A percentile compares a stretch with the other conserved stretches of the same genome.
phyloP scores from a whole-genome alignment of 2,113 vertebrate species.

The Rhynchomys soricoides region DNA sequence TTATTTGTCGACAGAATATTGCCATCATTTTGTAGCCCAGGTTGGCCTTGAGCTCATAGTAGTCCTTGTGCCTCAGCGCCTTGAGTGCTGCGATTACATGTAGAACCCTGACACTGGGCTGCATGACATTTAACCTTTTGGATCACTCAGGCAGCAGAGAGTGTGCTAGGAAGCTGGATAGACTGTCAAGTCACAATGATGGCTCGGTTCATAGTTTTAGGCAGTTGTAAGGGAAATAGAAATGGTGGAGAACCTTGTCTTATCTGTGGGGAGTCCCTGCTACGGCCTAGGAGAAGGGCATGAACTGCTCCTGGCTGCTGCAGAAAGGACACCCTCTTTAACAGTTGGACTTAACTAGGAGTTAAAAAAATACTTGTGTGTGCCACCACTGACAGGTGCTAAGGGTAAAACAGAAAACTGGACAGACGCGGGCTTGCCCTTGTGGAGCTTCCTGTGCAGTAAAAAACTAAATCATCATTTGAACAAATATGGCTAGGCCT shows the following conservation, averaged over 20 bases:
- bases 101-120: background rate
- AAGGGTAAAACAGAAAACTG: slow-evolving; percentile 2
- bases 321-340: background rate
- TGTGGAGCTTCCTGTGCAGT: background rate
- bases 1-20: background rate
- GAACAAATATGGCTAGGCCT: background rate
- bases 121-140: background rate
- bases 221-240: background rate
- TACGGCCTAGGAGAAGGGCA: background rate
- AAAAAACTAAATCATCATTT: background rate
- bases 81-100: background rate
- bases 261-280: background rate
- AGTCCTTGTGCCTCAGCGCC: background rate
- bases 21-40: background rate
- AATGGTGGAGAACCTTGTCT: background rate
- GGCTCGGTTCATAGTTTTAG: background rate
- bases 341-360: background rate
- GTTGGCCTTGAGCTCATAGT: background rate
- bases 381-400: background rate
- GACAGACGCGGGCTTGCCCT: background rate
- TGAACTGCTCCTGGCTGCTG: background rate
- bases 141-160: background rate
- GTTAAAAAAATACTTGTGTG: background rate
- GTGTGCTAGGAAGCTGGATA: slow-evolving; percentile 28
- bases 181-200: background rate